Evolutionary conservation across 2,888 invertebrate genomes (phyloP), one percentile per base, ranked within the genome.

Genomic region (Agrilus mali): DNA sequence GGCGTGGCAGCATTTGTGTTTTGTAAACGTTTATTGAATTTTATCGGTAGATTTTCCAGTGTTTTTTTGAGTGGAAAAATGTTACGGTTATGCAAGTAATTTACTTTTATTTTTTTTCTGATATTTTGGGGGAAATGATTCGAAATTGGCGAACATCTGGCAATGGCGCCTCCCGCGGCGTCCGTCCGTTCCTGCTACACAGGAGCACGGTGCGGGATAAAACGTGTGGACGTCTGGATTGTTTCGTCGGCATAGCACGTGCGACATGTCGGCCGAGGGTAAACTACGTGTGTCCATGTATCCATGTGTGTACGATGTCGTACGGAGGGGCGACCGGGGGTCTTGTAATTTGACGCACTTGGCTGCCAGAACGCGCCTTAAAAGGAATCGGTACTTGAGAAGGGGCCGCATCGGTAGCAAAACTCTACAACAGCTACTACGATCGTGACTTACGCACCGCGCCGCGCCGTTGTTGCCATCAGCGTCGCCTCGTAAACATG

Each of bases 331-430:
- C 52, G 54, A 43, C 49, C 46, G 51, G 54, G 55, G 55, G 53
- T 53, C 56, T 55, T 52, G 60, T 56, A 59, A 60, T 55, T 53
- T 61, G 63, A 64, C 64, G 64, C 65, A 65, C 61, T 64, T 64
- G 63, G 63, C 64, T 59, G 60, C 58, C 55, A 54, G 58, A 58
- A 60, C 66, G 66, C 64, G 55, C 67, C 67, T 64, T 66, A 65
- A 64, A 67, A 64, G 67, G 67, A 54, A 62, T 61, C 59, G 61
- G 61, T 55, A 65, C 61, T 63, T 62, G 63, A 64, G 64, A 64
- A 64, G 64, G 65, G 65, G 63, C 59, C 60, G 55, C 48, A 44
- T 39, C 45, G 42, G 41, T 27, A 27, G 27, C 27, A 27, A 27
- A 20, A 10, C 27, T 27, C 27, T 22, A 45, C 47, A 38, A 39